Base-by-base conservation (phyloP, 2,888 invertebrate species). In the Lapara coniferarum region DNA sequence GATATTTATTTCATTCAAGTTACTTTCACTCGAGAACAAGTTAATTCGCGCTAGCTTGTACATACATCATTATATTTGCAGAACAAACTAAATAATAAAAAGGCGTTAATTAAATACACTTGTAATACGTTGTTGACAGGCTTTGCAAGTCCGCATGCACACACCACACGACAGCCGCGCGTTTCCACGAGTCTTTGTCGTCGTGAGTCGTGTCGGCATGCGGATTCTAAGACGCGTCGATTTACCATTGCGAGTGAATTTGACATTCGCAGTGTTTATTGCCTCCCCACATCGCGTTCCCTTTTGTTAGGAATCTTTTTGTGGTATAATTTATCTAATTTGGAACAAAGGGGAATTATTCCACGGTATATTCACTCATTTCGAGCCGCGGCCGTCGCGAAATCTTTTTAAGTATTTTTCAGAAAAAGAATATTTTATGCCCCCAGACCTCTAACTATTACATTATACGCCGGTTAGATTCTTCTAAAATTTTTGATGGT, bases 301-400 rank as follows among this genome's bases (percentile, higher is more conserved):
- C 85, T 82, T 88, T 90, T 89, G 87, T 88, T 80, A 74, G 46
- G 81, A 84, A 84, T 85, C 85, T 89, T 89, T 90, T 88, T 87
- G 86, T 86, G 85, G 86, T 84, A 85, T 89, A 91, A 91, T 90
- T 90, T 90, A 90, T 90, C 87, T 89, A 88, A 90, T 90, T 90
- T 86, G 84, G 88, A 86, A 90, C 89, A 90, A 90, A 87, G 87
- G 81, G 82, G 85, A 81, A 86, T 88, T 86, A 83, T 82, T 75
- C 77, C 82, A 76, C 79, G 77, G 80, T 82, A 82, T 84, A 77
- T 82, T 81, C 82, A 81, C 77, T 80, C 82, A 77, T 78, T 81
- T 83, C 81, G 76, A 53, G 14, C 44, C 72, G 68, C 73, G 71
- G 66, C 74, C 73, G 73, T 71, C 76, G 76, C 73, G 74, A 56